Evolutionary conservation across 2,797 vertebrate species (phyloP), one percentile per base, ranked within the genome.

Genomic region (Muraenolepis orangiensis): DNA sequence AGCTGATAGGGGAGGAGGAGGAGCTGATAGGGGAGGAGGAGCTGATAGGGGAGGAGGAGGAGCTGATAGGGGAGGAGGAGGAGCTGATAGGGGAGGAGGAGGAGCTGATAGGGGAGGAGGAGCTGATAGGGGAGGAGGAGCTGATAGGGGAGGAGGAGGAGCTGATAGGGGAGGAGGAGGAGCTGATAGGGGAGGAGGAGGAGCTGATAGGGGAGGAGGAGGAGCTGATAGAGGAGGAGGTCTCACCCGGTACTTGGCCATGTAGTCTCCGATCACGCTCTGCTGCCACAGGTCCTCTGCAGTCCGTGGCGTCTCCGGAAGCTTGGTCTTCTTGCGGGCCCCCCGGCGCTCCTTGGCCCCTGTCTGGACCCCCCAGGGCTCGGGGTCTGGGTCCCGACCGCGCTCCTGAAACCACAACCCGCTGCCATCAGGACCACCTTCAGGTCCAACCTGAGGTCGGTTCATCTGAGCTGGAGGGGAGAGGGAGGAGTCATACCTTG

Each of bases 241-340:
- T 73, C 86, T 80, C 73, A 91, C 94, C 82, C 93, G 89, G 89
- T 91, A 94, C 78, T 93, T 94, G 0, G 89, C 89, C 80, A 95
- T 82, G 79, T 94, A 95, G 82, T 95, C 94, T 64, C 91, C 93
- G 0, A 94, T 91, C 72, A 94, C 93, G 0, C 91, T 94, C 82
- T 92, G 92, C 76, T 95, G 94, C 94, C 94, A 95, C 90, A 93
- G 93, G 77, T 95, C 93, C 69, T 95, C 93, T 0, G 94, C 91
- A 0, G 93, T 95, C 68, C 91, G 93, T 0, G 94, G 94, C 0
- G 93, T 93, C 72, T 95, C 93, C 0, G 94, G 94, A 66, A 95
- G 92, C 36, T 89, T 90, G 0, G 70, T 71, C 3, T 87, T 81
- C 82, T 92, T 94, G 79, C 89, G 93, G 12, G 64, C 36, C 0